Percentiles rank a stretch among this genome's conserved stretches.
These are phyloP conservation scores for Suncus etruscus DNA, from an alignment of 2,113 vertebrate genomes.

Conservation along the genomic window DNA sequence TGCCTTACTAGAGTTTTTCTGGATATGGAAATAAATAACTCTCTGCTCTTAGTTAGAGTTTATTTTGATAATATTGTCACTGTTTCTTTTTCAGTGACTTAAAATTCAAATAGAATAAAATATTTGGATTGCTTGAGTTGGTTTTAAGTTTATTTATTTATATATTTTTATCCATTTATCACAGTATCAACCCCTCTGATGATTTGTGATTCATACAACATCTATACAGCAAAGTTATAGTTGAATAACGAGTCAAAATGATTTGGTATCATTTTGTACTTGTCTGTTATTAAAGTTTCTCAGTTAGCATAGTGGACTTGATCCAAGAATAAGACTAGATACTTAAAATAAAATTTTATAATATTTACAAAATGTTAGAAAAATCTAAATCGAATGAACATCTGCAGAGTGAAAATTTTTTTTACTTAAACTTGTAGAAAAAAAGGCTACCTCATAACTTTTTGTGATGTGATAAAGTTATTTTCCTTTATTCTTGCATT, in stretches of 20 bases:
- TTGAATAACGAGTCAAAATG: slow-evolving; percentile 19
- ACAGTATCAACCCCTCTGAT: background rate
- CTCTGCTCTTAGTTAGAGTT: background rate
- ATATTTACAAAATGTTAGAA: slow-evolving; percentile 52
- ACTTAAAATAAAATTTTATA: slow-evolving; percentile 54
- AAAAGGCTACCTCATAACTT: background rate
- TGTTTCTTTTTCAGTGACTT: slow-evolving; percentile 11
- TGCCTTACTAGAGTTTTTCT: background rate
- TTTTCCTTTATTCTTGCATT: background rate
- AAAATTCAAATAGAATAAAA: background rate
- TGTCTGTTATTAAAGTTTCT: slow-evolving; percentile 34
- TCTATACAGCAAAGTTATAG: slow-evolving; percentile 14
- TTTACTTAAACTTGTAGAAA: slow-evolving; percentile 34
- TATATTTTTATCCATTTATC: background rate
- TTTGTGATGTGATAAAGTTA: slow-evolving; percentile 11
- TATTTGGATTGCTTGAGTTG: too few species aligned
- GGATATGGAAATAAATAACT: slow-evolving; percentile 10
- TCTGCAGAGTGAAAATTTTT: background rate
- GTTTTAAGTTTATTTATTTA: background rate
- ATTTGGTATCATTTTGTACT: background rate
- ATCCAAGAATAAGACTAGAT: background rate
- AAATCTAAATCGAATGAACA: slow-evolving; percentile 54
- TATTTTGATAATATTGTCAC: slow-evolving; percentile 1
- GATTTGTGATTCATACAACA: background rate
- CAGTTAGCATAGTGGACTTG: background rate